Evolutionary conservation across 2,888 invertebrate species (phyloP), one percentile per base, ranked within the genome.

Genomic region (Caenorhabditis sp.): DNA sequence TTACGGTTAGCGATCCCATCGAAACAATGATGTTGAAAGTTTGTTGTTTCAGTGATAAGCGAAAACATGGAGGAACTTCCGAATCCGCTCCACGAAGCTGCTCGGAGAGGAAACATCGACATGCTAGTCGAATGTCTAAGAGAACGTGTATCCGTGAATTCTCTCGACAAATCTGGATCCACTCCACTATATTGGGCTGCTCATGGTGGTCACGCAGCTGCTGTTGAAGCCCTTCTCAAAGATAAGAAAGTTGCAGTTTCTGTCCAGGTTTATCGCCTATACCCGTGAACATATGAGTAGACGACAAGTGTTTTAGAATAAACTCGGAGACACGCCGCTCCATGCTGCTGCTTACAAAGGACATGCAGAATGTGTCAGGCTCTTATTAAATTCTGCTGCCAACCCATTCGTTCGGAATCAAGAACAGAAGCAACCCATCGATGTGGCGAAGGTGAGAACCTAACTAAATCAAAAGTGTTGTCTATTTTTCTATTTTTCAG

Each of bases 101-200:
- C 95, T 7, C 94, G 94, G 88, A 92, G 95, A 85, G 95, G 95
- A 58, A 95, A 95, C 89, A 87, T 94, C 22, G 93, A 93, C 8
- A 94, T 95, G 89, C 89, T 95, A 80, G 91, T 92, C 79, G 95
- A 95, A 91, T 95, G 95, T 89, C 90, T 95, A 31, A 90, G 92
- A 44, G 94, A 94, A 91, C 94, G 94, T 80, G 93, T 94, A 16
- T 95, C 95, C 1, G 94, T 94, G 16, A 95, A 95, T 87, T 94
- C 94, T 49, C 92, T 95, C 85, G 95, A 95, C 92, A 94, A 94
- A 86, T 94, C 94, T 35, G 95, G 94, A 6, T 94, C 94, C 64
- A 95, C 94, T n/a, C 94, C 95, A 6, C 90, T 95, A 8, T 95
- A 95, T 90, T 95, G 95, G 94, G 94, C 95, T 24, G 93, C 94